phyloP scores from a whole-genome alignment of 1,140 invertebrate genomes.

The Calliphora vicina region DNA sequence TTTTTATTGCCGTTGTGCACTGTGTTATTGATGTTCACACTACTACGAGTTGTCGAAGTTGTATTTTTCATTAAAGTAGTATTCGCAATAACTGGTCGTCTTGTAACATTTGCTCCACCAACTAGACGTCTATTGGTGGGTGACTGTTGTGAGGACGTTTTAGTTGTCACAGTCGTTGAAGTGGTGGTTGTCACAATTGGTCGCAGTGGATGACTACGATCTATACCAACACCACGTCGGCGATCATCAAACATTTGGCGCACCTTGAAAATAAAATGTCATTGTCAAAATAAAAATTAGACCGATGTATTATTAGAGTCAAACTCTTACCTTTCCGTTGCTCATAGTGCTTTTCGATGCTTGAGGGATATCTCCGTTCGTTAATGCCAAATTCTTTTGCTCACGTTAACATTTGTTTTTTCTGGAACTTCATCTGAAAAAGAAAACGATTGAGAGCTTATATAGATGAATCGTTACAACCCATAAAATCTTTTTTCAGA shows the following conservation, averaged over 20 bases:
- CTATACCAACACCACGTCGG: slow-evolving; percentile 75
- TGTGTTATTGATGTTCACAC: neutral
- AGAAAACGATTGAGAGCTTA: too few species aligned
- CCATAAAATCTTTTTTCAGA: too few species aligned
- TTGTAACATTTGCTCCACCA: slow-evolving; percentile 9
- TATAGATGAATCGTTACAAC: too few species aligned
- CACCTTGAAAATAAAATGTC: slow-evolving; percentile 65
- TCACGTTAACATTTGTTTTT: slow-evolving; percentile 55
- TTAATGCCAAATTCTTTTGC: slow-evolving; percentile 49
- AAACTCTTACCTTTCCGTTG: slow-evolving; percentile 51
- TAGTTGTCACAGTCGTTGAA: slow-evolving; percentile 5
- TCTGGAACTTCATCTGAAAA: slow-evolving; percentile 59
- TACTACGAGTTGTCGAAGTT: neutral
- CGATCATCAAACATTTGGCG: slow-evolving; percentile 85
- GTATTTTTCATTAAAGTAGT: neutral
- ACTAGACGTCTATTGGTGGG: neutral
- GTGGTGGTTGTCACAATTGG: slow-evolving; percentile 65
- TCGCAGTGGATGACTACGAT: slow-evolving; percentile 81
- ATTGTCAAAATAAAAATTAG: neutral
- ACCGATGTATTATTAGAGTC: neutral
- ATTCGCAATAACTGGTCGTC: neutral
- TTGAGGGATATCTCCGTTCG: neutral
- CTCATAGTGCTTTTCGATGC: slow-evolving; percentile 42
- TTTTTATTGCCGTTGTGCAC: neutral
- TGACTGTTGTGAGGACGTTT: slow-evolving; percentile 37